Conservation (phyloP, 2,888 invertebrate species). For the Plusia festucae region DNA sequence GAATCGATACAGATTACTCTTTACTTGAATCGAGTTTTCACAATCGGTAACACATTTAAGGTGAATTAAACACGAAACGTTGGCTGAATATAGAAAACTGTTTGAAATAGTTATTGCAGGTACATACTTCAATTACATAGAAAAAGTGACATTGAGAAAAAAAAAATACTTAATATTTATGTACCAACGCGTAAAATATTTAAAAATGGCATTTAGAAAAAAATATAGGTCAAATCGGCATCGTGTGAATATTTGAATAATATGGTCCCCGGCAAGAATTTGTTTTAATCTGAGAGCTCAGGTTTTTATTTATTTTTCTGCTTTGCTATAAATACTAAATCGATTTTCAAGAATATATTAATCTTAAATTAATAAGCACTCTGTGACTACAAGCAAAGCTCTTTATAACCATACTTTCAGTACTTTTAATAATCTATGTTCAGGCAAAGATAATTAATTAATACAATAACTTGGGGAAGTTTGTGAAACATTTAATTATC, state of each 20-base stretch:
- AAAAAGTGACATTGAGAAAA: too few species aligned
- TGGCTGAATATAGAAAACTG: neutral
- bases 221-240: too few species aligned
- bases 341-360: neutral
- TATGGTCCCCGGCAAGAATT: too few species aligned
- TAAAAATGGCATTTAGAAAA: too few species aligned
- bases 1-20: constrained; percentile 23
- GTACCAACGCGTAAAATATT: too few species aligned
- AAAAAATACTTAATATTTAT: too few species aligned
- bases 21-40: constrained; percentile 6
- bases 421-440: constrained; percentile 29
- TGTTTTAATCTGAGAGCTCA: too few species aligned
- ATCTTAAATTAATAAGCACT: neutral
- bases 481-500: constrained; percentile 46
- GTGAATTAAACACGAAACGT: neutral
- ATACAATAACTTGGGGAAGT: constrained; percentile 35
- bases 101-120: neutral
- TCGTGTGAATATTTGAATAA: too few species aligned
- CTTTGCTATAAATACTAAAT: too few species aligned
- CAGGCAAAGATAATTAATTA: constrained; percentile 45
- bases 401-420: constrained; percentile 6
- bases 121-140: neutral
- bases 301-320: too few species aligned
- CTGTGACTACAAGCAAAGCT: neutral
- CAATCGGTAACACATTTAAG: constrained; percentile 6